Evolutionary conservation across 2,888 invertebrate species (phyloP).

Genomic region (Macropis europaea): DNA sequence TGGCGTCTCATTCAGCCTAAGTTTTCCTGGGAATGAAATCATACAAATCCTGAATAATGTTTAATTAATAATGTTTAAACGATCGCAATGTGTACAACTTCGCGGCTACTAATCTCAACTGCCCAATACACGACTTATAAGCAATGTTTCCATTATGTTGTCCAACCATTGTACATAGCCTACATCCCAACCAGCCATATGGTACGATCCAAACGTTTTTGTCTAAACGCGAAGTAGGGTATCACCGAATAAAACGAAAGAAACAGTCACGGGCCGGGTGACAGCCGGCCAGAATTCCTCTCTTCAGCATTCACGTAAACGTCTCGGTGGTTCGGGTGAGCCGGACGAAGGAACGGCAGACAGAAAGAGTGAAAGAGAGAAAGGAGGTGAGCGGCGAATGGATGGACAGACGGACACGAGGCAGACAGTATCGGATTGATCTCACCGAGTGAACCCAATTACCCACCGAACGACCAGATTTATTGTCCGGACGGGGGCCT

Average conservation of each 20-base stretch:
- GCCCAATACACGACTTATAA: too few relatives aligned
- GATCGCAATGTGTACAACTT: too few relatives aligned
- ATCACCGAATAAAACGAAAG: conserved; percentile 67
- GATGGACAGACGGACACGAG: conserved; percentile 76
- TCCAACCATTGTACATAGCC: too few relatives aligned
- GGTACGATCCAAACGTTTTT: too few relatives aligned
- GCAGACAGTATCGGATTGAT: conserved; percentile 80
- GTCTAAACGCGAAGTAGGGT: too few relatives aligned
- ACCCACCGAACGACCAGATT: conserved; percentile 78
- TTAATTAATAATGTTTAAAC: too few relatives aligned
- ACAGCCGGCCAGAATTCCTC: conserved; percentile 42
- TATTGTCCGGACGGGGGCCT: conserved; percentile 74
- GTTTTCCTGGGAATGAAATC: too few relatives aligned
- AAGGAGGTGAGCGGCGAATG: conserved; percentile 62
- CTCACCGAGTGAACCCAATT: conserved; percentile 80
- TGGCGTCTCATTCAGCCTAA: too few relatives aligned
- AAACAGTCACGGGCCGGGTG: conserved; percentile 44
- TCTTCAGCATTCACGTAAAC: conserved; percentile 40
- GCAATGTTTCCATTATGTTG: too few relatives aligned
- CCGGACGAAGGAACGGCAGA: neutral
- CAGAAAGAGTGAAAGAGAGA: conserved; percentile 18
- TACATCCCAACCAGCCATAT: too few relatives aligned
- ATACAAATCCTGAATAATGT: too few relatives aligned
- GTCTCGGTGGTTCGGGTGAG: conserved; percentile 39
- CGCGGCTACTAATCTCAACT: too few relatives aligned